Conservation (phyloP, 2,888 invertebrate species). For the Selenia dentaria region DNA sequence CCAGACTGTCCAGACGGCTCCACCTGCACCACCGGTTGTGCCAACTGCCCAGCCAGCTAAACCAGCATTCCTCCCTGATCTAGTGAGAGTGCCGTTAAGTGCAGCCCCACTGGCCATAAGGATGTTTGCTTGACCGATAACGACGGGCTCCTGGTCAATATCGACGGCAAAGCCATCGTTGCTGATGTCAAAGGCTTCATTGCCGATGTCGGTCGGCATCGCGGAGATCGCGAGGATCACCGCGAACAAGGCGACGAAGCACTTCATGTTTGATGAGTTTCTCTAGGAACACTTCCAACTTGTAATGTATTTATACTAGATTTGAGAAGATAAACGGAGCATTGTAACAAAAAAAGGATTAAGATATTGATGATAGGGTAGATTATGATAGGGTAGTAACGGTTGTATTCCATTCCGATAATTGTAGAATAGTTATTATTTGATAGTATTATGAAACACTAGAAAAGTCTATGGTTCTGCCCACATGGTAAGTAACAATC, state of each 20-base stretch:
- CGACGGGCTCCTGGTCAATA: not conserved
- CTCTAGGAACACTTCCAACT: not conserved
- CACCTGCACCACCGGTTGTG: slow-evolving; percentile 18
- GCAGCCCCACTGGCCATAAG: not conserved
- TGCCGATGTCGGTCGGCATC: slow-evolving; percentile 4
- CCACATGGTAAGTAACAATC: too few species aligned
- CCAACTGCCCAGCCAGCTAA: slow-evolving; percentile 4
- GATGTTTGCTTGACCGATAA: not conserved
- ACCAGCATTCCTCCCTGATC: not conserved
- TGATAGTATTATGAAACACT: too few species aligned
- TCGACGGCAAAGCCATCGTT: not conserved
- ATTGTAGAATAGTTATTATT: too few species aligned
- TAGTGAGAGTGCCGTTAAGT: not conserved
- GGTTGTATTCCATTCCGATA: too few species aligned
- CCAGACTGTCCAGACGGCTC: slow-evolving; percentile 26
- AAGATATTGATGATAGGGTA: too few species aligned
- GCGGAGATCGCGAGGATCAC: slow-evolving; percentile 9
- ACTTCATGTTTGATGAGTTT: slow-evolving; percentile 10
- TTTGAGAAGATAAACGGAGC: too few species aligned
- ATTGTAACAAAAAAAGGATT: too few species aligned
- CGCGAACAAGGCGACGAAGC: slow-evolving; percentile 8
- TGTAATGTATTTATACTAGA: not conserved
- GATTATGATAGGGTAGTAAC: too few species aligned
- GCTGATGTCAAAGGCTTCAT: not conserved
- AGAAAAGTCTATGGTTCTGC: too few species aligned